Evolutionary conservation across 2,888 invertebrate genomes (phyloP).

Genomic region (Graphium colonna): DNA sequence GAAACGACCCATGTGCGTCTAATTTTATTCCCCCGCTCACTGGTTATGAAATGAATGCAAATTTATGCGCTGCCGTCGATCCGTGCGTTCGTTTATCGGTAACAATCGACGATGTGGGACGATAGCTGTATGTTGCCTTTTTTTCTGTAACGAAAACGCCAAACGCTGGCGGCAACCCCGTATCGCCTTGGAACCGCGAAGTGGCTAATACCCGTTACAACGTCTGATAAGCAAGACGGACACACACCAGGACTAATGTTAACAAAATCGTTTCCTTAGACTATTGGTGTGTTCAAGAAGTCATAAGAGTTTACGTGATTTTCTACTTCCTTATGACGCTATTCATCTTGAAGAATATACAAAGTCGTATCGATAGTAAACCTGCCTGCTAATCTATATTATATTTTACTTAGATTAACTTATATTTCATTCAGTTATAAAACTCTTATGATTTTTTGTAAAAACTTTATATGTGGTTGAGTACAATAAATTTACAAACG

Average conservation of each 20-base stretch:
- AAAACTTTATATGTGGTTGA: too few species aligned
- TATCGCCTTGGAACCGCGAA: not conserved
- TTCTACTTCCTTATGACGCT: too few species aligned
- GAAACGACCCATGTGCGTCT: constrained; percentile 70
- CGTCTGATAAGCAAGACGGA: not conserved
- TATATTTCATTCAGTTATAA: too few species aligned
- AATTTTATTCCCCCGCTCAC: constrained; percentile 76
- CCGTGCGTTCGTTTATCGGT: constrained; percentile 43
- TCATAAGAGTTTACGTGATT: too few species aligned
- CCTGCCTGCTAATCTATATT: too few species aligned
- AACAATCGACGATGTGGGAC: constrained; percentile 43
- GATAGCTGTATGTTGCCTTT: constrained; percentile 31
- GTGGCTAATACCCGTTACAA: not conserved
- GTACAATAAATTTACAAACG: too few species aligned
- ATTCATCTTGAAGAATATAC: too few species aligned
- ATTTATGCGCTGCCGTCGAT: constrained; percentile 63
- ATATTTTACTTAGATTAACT: too few species aligned
- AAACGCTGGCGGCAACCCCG: constrained; percentile 16
- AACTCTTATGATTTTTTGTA: too few species aligned
- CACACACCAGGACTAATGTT: not conserved
- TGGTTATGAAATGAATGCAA: constrained; percentile 79
- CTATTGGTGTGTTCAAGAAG: too few species aligned
- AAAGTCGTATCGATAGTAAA: too few species aligned
- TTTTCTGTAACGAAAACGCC: constrained; percentile 24
- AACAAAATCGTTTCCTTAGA: too few species aligned